Conservation (phyloP, 2,888 invertebrate species). For the Apodemia zela region DNA sequence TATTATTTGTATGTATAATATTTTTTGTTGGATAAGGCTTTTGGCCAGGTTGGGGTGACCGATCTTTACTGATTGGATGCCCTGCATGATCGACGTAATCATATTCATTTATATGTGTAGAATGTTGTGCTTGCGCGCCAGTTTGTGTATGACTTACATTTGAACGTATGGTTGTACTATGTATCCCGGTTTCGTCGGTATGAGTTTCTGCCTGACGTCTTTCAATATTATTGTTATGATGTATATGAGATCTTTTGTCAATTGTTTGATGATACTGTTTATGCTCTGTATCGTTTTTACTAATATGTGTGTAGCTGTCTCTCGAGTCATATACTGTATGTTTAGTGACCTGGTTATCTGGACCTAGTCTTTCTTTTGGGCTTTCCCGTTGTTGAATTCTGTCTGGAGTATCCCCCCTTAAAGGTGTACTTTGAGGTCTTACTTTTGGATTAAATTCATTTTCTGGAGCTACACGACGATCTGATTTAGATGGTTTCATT, state of each 20-base stretch:
- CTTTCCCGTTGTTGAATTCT: not conserved
- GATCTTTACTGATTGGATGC: not conserved
- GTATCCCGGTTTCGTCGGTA: constrained; percentile 21
- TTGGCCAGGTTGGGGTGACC: constrained; percentile 5
- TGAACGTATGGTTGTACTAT: constrained; percentile 16
- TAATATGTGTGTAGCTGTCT: not conserved
- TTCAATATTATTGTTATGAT: constrained; percentile 26
- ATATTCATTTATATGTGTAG: constrained; percentile 25
- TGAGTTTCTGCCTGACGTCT: constrained; percentile 26
- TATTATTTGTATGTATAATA: constrained; percentile 8
- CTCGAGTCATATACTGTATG: not conserved
- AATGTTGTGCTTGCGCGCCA: constrained; percentile 35
- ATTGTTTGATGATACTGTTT: constrained; percentile 17
- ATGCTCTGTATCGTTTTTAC: constrained; percentile 23
- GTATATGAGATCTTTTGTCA: constrained; percentile 26
- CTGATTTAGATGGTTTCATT: not conserved
- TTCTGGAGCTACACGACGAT: not conserved
- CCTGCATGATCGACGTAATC: not conserved
- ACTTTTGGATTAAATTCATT: not conserved
- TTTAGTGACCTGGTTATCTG: not conserved
- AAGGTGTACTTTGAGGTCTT: not conserved
- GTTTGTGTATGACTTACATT: constrained; percentile 17
- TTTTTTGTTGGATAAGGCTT: constrained; percentile 11
- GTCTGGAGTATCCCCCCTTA: not conserved
- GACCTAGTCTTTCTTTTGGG: not conserved